Evolutionary conservation across 1,140 invertebrate species (phyloP).

Genomic region (Drosophila athabasca): DNA sequence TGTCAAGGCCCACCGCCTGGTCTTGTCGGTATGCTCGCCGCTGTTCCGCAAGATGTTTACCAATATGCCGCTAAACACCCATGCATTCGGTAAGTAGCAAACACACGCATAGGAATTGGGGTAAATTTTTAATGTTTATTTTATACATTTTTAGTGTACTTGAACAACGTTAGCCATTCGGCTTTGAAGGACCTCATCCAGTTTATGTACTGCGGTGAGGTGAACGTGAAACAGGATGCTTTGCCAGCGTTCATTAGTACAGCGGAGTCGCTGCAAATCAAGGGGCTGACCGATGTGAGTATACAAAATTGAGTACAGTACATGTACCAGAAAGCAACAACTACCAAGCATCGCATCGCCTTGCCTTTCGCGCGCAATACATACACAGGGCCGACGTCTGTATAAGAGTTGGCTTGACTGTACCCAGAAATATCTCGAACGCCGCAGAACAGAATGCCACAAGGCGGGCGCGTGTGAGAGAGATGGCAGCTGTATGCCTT

Average conservation of each 20-base stretch:
- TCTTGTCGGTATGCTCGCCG: slow-evolving; percentile 93
- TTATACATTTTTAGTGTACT: slow-evolving; percentile 87
- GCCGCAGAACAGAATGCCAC: slow-evolving; percentile 33
- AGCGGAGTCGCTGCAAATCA: slow-evolving; percentile 92
- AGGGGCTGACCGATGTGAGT: slow-evolving; percentile 88
- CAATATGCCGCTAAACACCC: slow-evolving; percentile 86
- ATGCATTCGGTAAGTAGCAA: slow-evolving; percentile 85
- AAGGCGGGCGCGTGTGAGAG: slow-evolving; percentile 14
- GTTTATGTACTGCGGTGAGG: slow-evolving; percentile 95
- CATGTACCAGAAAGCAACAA: slow-evolving; percentile 13
- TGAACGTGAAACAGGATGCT: slow-evolving; percentile 93
- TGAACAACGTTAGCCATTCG: slow-evolving; percentile 91
- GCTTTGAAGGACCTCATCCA: slow-evolving; percentile 91
- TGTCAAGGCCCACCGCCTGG: slow-evolving; percentile 91
- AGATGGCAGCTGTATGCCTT: slow-evolving; percentile 9
- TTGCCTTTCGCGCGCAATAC: slow-evolving; percentile 65
- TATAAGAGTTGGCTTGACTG: slow-evolving; percentile 75
- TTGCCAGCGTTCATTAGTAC: slow-evolving; percentile 92
- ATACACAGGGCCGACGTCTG: slow-evolving; percentile 41
- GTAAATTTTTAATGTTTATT: neutral
- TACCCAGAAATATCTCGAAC: slow-evolving; percentile 72
- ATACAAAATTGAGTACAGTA: slow-evolving; percentile 21
- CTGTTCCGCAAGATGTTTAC: slow-evolving; percentile 93
- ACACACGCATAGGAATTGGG: neutral
- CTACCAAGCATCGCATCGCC: slow-evolving; percentile 36